Evolutionary conservation across 2,888 invertebrate genomes (phyloP), one percentile per base, ranked within the genome.

Genomic region (Papilio elwesi): DNA sequence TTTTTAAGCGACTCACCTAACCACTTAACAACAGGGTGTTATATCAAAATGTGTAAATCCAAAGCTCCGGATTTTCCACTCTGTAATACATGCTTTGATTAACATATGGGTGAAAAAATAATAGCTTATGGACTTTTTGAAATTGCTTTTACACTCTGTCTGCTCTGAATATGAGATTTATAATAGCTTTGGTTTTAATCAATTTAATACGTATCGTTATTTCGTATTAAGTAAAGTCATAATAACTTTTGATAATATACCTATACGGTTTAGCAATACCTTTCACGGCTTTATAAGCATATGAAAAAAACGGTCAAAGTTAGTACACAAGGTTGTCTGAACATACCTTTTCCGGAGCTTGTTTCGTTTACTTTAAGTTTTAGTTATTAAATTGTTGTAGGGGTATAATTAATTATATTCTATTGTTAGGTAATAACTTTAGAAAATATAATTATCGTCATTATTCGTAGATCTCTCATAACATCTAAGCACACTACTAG

Each of bases 61-160:
- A 62, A 62, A 62, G 59, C 59, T 43, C 59, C 59, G 59, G 38
- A 62, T 62, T 43, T 43, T 43, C 59, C 59, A 62, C 59, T 62
- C 43, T 62, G 59, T 62, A 62, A 62, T 62, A 62, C 59, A 62
- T 43, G 59, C 59, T 43, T 62, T 62, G 59, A 62, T 62, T 62
- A 62, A 62, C 59, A 62, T 43, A 62, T 62, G 59, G 59, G n/a
- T 62, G 59, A 62, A 62, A 62, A 62, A 62, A 62, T 62, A 62
- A 62, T 62, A 62, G 59, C 59, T 62, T 62, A 62, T 62, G 59
- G 59, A 62, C 59, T 69, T 62, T 62, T 63, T 62, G 16, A 63
- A 70, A 64, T 70, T 59, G 64, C 64, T 63, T 64, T 53, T 67
- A 67, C 67, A 67, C 67, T 55, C 67, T 47, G 55, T 67, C 53